Evolutionary conservation across 2,797 vertebrate genomes (phyloP).

Genomic region (Phoxinus dragarum): DNA sequence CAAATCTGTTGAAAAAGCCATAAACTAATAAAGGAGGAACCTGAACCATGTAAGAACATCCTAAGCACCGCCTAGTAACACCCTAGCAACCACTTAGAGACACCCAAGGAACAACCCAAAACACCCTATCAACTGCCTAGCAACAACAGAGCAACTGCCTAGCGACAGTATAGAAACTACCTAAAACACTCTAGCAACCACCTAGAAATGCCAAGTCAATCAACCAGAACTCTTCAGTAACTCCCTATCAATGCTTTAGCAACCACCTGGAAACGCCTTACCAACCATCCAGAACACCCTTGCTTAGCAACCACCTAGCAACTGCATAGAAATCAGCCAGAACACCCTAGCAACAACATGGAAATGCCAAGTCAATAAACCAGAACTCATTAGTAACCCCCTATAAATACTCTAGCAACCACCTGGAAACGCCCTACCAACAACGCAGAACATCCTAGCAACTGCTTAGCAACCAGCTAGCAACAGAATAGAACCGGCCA

Average conservation of each 20-base stretch:
- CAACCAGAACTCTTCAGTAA: background rate
- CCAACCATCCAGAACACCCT: no score
- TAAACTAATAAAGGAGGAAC: background rate
- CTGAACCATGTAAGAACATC: background rate
- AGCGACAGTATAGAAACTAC: background rate
- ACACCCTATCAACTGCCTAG: background rate
- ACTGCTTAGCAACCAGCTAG: background rate
- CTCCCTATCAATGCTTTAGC: no score
- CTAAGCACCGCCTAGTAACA: background rate
- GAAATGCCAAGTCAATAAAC: no score
- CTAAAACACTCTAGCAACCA: background rate
- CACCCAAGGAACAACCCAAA: background rate
- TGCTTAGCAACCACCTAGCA: no score
- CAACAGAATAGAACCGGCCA: no score
- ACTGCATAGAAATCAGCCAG: no score
- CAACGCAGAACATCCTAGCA: background rate
- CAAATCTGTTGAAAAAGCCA: background rate
- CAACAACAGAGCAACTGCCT: background rate
- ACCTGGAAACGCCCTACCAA: background rate
- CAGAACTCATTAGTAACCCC: no score
- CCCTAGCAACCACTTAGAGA: background rate
- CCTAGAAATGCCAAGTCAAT: background rate
- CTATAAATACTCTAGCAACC: no score
- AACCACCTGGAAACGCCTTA: no score
- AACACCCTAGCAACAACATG: no score